Evolutionary conservation across 2,113 vertebrate genomes (phyloP).

Genomic region (Cinclus mexicanus): DNA sequence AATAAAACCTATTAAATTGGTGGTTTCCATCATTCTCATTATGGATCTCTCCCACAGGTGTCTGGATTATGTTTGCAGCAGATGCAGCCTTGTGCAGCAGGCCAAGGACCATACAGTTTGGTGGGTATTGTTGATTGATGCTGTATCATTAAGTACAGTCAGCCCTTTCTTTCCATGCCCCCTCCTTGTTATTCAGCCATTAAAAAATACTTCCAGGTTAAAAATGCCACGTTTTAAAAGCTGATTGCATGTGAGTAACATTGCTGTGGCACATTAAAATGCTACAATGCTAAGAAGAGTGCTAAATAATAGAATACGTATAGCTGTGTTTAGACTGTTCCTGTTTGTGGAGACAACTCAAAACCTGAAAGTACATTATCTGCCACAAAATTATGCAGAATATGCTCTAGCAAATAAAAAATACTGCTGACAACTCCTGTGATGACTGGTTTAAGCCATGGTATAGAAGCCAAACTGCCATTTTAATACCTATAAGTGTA

Average conservation of each 20-base stretch:
- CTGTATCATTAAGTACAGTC: neutral
- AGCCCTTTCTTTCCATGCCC: neutral
- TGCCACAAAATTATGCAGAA: neutral
- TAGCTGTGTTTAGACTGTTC: neutral
- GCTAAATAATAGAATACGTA: neutral
- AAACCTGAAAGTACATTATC: neutral
- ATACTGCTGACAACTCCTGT: neutral
- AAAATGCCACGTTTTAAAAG: neutral
- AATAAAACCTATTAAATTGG: conserved; percentile 9
- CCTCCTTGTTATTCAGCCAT: neutral
- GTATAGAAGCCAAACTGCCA: neutral
- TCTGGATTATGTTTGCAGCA: neutral
- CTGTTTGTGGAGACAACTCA: neutral
- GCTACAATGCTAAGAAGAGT: neutral
- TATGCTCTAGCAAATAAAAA: neutral
- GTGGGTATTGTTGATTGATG: neutral
- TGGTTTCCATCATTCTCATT: neutral
- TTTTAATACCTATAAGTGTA: neutral
- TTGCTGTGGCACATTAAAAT: neutral
- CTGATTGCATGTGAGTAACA: neutral
- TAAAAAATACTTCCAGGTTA: neutral
- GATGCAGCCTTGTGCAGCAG: neutral
- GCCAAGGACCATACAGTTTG: neutral
- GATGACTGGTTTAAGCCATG: neutral
- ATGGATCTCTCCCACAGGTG: neutral